Evolutionary conservation across 2,888 invertebrate species (phyloP), one percentile per base, ranked within the genome.

Genomic region (Cantharis lateralis): DNA sequence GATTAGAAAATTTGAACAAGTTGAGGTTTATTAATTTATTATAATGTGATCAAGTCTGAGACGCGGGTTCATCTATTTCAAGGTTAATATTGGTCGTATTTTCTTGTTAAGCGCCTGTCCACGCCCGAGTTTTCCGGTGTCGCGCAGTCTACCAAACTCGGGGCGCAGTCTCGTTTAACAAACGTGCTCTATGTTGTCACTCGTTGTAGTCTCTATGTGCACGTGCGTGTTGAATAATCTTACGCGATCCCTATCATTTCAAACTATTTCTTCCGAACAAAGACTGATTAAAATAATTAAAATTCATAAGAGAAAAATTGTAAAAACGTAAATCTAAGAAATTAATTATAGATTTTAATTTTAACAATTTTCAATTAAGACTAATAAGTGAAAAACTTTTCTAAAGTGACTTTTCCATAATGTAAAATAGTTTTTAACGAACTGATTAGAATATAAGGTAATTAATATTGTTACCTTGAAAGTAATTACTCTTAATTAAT

Each of bases 61-160:
- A 48, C n/a, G 48, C 48, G n/a, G 1, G 48, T n/a, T 48, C 48
- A 48, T 48, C n/a, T n/a, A 48, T 72, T 73, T 71, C 74, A 77
- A 74, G 77, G 74, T 68, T 74, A 48, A 48, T n/a, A n/a, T 48
- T 48, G 48, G 48, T 48, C 48, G 48, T 48, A 62, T 71, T 72
- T 64, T 68, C 70, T 75, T 73, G 74, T 72, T 72, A 74, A 78
- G 70, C 76, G 70, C 62, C 70, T 77, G 77, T 79, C 79, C 79
- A 79, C 79, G 77, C 79, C 79, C 79, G 79, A 79, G 72, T 73
- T 77, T 75, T 73, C 78, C 73, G 76, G 79, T 75, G 78, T 72
- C 79, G 79, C 79, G 78, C 79, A 78, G 79, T 79, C 79, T 79
- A 69, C 70, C 75, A 74, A 74, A 70, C 73, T 76, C 68, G 32